Evolutionary conservation across 2,113 vertebrate species (phyloP).

Genomic region (Probosciger aterrimus): DNA sequence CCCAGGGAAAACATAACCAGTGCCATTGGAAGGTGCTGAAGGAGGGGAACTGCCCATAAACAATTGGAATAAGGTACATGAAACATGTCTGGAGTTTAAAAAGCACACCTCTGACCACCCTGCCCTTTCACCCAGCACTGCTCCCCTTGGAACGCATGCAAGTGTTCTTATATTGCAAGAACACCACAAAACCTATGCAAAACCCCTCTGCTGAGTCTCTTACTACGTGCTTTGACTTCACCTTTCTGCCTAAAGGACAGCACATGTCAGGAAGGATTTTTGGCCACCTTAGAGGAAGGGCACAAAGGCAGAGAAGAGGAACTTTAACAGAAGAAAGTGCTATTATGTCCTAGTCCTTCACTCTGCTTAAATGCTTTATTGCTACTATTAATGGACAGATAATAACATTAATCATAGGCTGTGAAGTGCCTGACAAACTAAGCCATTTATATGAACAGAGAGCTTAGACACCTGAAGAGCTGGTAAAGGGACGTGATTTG

Average conservation of each 20-base stretch:
- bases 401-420: neutral
- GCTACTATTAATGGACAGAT: slow-evolving; percentile 12
- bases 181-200: neutral
- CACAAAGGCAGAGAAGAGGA: neutral
- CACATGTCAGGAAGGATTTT: neutral
- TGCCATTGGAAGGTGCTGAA: neutral
- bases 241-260: neutral
- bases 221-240: neutral
- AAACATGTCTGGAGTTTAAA: neutral
- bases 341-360: neutral
- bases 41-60: neutral
- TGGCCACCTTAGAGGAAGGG: neutral
- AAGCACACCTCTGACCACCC: neutral
- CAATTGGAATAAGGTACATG: neutral
- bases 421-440: neutral
- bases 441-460: neutral
- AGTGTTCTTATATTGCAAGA: neutral
- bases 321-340: neutral
- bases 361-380: neutral
- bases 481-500: neutral
- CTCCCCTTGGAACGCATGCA: neutral
- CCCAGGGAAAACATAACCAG: neutral
- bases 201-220: neutral
- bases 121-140: neutral
- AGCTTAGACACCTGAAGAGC: neutral